Evolutionary conservation across 2,113 vertebrate species (phyloP).

Genomic region (Sylvilagus bachmani): DNA sequence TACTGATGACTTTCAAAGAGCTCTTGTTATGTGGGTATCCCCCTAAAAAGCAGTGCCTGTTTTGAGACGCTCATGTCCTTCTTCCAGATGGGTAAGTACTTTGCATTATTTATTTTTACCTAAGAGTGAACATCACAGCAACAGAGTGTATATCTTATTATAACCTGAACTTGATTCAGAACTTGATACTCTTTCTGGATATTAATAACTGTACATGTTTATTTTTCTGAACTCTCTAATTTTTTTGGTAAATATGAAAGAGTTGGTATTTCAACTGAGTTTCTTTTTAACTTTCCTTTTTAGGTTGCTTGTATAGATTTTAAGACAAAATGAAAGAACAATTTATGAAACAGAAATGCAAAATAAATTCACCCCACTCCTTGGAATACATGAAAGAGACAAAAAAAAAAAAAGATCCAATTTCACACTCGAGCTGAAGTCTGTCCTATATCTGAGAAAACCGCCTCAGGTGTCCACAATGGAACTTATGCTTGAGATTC

Average conservation of each 20-base stretch:
- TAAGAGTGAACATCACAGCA: background rate
- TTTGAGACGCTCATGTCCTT: background rate
- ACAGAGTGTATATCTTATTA: background rate
- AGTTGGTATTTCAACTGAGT: slow-evolving; percentile 12
- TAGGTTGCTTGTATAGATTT: slow-evolving; percentile 22
- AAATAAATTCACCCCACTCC: slow-evolving; percentile 23
- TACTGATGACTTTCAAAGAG: background rate
- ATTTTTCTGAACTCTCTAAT: slow-evolving; percentile 30
- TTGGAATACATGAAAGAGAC: slow-evolving; percentile 58
- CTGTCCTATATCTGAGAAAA: slow-evolving; percentile 60
- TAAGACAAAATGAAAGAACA: slow-evolving; percentile 42
- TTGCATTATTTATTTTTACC: background rate
- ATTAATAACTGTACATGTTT: background rate
- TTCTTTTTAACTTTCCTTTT: slow-evolving; percentile 36
- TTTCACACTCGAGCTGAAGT: slow-evolving; percentile 72
- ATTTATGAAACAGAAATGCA: slow-evolving; percentile 51
- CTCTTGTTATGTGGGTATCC: background rate
- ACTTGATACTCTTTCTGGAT: background rate
- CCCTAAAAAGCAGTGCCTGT: background rate
- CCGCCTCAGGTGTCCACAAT: slow-evolving; percentile 58
- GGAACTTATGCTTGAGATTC: slow-evolving; percentile 60
- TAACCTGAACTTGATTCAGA: slow-evolving; percentile 25
- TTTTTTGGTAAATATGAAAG: slow-evolving; percentile 60
- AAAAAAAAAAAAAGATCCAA: slow-evolving; percentile 10
- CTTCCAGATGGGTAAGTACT: slow-evolving; percentile 17